Evolutionary conservation across 2,888 invertebrate genomes (phyloP).

Genomic region (Amblyjoppa fuscipennis): DNA sequence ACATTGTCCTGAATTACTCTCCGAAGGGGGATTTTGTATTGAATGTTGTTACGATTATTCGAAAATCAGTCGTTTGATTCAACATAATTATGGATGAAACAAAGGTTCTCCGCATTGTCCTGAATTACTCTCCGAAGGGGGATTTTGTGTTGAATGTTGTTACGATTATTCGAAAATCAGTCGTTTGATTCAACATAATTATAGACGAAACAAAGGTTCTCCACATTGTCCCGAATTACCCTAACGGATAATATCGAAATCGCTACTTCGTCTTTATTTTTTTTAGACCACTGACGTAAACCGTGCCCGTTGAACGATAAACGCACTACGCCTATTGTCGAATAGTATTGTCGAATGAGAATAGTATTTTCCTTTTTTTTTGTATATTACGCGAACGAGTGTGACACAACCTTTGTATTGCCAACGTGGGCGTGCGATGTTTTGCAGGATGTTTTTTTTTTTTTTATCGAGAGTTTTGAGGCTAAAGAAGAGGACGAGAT

Average conservation of each 20-base stretch:
- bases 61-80: neutral
- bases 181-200: too few relatives aligned
- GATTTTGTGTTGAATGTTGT: too few relatives aligned
- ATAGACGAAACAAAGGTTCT: too few relatives aligned
- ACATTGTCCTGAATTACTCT: too few relatives aligned
- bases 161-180: too few relatives aligned
- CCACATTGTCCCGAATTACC: too few relatives aligned
- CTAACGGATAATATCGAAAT: too few relatives aligned
- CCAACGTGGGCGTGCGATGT: slow-evolving; percentile 34
- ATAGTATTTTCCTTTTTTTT: neutral
- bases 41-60: neutral
- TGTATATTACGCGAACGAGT: neutral
- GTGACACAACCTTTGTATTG: slow-evolving; percentile 26
- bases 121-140: too few relatives aligned
- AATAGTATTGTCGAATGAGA: neutral
- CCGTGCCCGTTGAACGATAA: too few relatives aligned
- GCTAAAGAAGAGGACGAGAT: slow-evolving; percentile 24
- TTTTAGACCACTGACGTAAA: too few relatives aligned
- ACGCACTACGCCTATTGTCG: too few relatives aligned
- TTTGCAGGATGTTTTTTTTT: slow-evolving; percentile 40
- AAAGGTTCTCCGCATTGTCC: neutral
- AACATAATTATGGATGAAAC: neutral
- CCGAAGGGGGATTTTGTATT: neutral
- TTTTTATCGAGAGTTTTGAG: slow-evolving; percentile 22
- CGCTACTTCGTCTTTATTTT: too few relatives aligned